Base-by-base conservation (phyloP, 2,797 vertebrate genomes). In the Buphagus erythrorhynchus region DNA sequence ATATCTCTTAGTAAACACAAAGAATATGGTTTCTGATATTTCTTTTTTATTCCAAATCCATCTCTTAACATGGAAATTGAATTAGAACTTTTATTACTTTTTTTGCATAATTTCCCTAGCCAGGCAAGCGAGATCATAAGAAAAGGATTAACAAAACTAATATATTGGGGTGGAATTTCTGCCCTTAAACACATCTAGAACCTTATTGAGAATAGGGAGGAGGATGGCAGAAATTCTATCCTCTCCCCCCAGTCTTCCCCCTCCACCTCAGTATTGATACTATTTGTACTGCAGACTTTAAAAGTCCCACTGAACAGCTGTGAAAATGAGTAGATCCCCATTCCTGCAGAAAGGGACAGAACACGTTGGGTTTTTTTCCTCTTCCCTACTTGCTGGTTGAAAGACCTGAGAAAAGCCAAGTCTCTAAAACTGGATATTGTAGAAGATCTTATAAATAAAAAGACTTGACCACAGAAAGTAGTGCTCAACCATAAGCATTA, bases 1-100 rank as follows among this genome's bases (percentile, higher is more conserved):
- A 36, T 94, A 92, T 95, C 90, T 97, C 95, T 96, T 86, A 84
- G 87, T 97, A 97, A 97, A 97, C 94, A 93, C 96, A 95, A 95
- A 97, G 89, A 95, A 88, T 90, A 83, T 40, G 33, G 61, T 77
- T 95, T 93, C 86, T 88, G 82, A 74, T 88, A 17, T 54, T 9
- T 54, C 7, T 68, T 43, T 69, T 80, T 57, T 73, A 45, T 6
- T 1, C 4, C 51, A 59, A 90, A 92, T 69, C 80, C 45, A 16
- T 93, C 88, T 94, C 82, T 92, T 90, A 88, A 94, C 72, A 66
- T 78, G 77, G 94, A 96, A 96, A 97, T 97, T 96, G 93, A 97
- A 96, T 96, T 96, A 95, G 71, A 96, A 96, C 57, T 92, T 96
- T 92, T 94, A 90, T 95, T 95, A 91, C 75, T 93, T 94, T 93